These are phyloP conservation scores for Myanophis thanlyinensis DNA, from an alignment of 2,113 vertebrate genomes.

Conservation along the genomic window DNA sequence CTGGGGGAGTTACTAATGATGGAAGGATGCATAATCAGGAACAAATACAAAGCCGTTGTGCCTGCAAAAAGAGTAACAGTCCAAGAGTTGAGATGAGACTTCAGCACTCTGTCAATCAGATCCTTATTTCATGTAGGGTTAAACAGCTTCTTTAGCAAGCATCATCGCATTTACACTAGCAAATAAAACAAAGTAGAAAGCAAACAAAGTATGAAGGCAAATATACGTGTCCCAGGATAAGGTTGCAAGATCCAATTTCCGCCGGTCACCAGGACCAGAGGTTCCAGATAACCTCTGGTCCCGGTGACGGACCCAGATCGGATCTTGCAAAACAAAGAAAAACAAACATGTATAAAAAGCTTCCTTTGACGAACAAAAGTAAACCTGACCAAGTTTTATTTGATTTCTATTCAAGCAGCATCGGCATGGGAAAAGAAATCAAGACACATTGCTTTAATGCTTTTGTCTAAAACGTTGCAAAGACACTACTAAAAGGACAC, in stretches of 20 bases:
- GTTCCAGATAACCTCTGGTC: not conserved
- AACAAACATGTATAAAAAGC: not conserved
- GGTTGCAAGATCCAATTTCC: not conserved
- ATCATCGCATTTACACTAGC: not conserved
- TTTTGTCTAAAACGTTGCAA: not conserved
- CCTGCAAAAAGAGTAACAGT: constrained; percentile 78
- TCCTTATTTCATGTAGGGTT: not conserved
- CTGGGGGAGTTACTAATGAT: constrained; percentile 98
- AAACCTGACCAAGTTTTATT: not conserved
- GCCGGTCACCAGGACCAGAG: not conserved
- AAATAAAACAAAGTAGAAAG: constrained; percentile 6
- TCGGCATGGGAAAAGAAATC: not conserved
- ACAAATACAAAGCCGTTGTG: constrained; percentile 96
- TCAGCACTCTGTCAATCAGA: not conserved
- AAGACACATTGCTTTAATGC: not conserved
- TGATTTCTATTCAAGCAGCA: not conserved
- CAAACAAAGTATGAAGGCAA: not conserved
- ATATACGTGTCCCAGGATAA: not conserved
- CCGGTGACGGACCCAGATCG: not conserved
- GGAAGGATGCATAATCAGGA: constrained; percentile 97
- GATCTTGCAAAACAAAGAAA: not conserved
- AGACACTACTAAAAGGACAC: not conserved
- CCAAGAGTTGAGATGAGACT: constrained; percentile 44
- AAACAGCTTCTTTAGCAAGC: constrained; percentile 5
- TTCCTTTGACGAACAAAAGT: not conserved